phyloP scores from a whole-genome alignment of 2,797 vertebrate genomes.

The Lateolabrax maculatus region DNA sequence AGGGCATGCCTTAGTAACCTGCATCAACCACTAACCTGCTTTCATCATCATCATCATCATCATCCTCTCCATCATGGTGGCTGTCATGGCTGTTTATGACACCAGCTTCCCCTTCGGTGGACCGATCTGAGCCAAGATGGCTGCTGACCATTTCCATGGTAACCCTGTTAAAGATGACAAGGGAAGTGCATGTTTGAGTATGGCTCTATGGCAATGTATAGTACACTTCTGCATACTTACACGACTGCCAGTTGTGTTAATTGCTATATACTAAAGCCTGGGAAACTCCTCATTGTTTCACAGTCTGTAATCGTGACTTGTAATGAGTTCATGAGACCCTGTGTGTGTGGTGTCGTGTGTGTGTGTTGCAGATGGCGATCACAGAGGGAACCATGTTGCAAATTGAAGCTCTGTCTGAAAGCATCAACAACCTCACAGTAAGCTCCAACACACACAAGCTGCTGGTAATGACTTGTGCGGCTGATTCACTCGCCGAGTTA shows the following conservation, averaged over 20 bases:
- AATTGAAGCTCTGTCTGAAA: slow-evolving; percentile 94
- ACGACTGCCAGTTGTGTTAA: not conserved
- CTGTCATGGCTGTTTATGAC: slow-evolving; percentile 38
- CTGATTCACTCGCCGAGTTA: slow-evolving; percentile 27
- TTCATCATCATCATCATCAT: slow-evolving; percentile 56
- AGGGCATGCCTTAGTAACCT: slow-evolving; percentile 57
- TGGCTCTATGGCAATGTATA: slow-evolving; percentile 4
- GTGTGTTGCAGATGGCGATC: slow-evolving; percentile 90
- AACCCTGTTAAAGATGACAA: slow-evolving; percentile 43
- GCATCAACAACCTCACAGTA: slow-evolving; percentile 95
- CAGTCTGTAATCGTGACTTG: slow-evolving; percentile 12
- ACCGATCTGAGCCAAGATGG: slow-evolving; percentile 43
- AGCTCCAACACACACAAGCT: slow-evolving; percentile 70
- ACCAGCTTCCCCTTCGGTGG: slow-evolving; percentile 15
- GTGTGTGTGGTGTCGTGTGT: slow-evolving; percentile 35
- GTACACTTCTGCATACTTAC: not conserved
- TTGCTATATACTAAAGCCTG: not conserved
- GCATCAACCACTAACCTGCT: slow-evolving; percentile 70
- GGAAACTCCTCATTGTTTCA: slow-evolving; percentile 8
- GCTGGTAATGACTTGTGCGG: slow-evolving; percentile 51
- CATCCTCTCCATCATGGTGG: slow-evolving; percentile 25
- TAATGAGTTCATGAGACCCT: slow-evolving; percentile 24
- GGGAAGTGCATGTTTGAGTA: slow-evolving; percentile 64
- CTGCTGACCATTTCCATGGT: slow-evolving; percentile 42
- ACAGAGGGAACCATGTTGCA: slow-evolving; percentile 90